These are phyloP conservation scores for Lepus europaeus DNA, from an alignment of 2,113 vertebrate genomes.

Conservation along the genomic window DNA sequence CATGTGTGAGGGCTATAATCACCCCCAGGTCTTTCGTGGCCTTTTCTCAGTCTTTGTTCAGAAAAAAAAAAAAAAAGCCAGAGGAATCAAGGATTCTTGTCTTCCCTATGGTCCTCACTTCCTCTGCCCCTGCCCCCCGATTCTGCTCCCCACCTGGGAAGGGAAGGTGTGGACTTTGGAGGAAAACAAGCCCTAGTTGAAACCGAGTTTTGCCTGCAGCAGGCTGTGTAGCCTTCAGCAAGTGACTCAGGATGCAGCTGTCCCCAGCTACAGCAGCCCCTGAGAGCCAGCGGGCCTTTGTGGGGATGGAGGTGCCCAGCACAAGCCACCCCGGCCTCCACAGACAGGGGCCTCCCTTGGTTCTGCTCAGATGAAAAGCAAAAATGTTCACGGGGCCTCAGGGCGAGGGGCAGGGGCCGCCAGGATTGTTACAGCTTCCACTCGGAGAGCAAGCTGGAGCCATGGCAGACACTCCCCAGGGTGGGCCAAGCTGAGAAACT, in stretches of 20 bases:
- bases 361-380: background rate
- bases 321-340: background rate
- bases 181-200: background rate
- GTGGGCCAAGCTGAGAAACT: background rate
- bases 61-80: background rate
- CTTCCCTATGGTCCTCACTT: background rate
- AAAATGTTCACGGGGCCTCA: background rate
- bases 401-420: background rate
- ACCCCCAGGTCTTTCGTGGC: background rate
- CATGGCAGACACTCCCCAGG: background rate
- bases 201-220: background rate
- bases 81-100: background rate
- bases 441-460: background rate
- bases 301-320: background rate
- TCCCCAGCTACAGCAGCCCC: background rate
- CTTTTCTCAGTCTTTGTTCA: background rate
- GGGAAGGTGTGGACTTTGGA: background rate
- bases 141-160: background rate
- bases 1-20: accelerated
- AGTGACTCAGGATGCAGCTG: background rate
- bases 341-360: no score
- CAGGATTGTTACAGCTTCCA: background rate
- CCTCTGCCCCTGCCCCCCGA: accelerated
- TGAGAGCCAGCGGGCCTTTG: background rate
- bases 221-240: background rate